These are phyloP conservation scores for Mystacornis crossleyi DNA, from an alignment of 2,113 vertebrate species.

Conservation along the genomic window DNA sequence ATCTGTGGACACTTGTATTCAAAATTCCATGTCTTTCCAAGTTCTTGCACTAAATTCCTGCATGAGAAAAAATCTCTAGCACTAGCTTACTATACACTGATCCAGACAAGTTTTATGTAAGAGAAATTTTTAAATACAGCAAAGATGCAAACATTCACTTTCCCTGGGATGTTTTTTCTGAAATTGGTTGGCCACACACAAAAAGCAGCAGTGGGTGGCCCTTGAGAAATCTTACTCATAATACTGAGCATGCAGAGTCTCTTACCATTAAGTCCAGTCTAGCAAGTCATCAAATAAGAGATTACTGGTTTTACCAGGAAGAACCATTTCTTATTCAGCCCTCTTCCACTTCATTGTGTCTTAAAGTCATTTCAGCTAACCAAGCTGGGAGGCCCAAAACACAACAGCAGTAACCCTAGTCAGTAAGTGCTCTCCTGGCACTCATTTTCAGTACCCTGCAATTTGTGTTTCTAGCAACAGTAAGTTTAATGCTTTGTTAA, in stretches of 20 bases:
- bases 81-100: not conserved
- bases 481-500: not conserved
- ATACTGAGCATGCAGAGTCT: not conserved
- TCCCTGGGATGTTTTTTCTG: not conserved
- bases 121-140: not conserved
- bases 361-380: not conserved
- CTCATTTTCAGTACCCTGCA: not conserved
- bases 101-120: not conserved
- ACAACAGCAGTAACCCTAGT: not conserved
- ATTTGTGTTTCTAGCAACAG: not conserved
- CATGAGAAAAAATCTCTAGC: not conserved
- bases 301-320: conserved; percentile 41
- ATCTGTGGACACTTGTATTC: not conserved
- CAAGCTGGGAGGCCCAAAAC: not conserved
- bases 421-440: not conserved
- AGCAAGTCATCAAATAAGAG: conserved; percentile 2
- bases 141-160: not conserved
- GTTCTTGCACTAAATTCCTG: not conserved
- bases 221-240: not conserved
- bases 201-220: not conserved
- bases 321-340: not conserved
- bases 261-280: conserved; percentile 1
- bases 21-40: not conserved
- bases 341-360: not conserved
- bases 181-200: not conserved